A percentile compares a stretch with the other conserved stretches of the same genome.
These are phyloP conservation scores for Melolontha melolontha DNA, from an alignment of 2,888 invertebrate genomes.

Conservation along the genomic window DNA sequence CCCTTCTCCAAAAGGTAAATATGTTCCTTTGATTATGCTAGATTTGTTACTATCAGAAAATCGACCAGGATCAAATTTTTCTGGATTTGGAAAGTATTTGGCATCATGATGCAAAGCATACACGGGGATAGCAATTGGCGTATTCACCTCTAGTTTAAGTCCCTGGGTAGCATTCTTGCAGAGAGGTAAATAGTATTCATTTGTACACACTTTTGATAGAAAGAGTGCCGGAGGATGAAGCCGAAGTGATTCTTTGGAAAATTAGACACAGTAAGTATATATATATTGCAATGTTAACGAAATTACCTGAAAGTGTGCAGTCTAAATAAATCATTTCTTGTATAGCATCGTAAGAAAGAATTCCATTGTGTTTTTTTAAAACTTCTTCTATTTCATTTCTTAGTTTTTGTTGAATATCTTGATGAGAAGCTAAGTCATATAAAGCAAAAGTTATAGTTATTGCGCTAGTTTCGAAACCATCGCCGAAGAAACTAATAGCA, in stretches of 20 bases:
- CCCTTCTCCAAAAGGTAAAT: slow-evolving; percentile 57
- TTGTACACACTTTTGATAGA: slow-evolving; percentile 52
- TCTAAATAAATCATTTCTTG: slow-evolving; percentile 66
- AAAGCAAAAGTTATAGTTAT: slow-evolving; percentile 61
- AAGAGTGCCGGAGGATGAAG: slow-evolving; percentile 48
- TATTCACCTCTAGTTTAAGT: slow-evolving; percentile 56
- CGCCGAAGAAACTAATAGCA: slow-evolving; percentile 63
- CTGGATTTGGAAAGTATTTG: slow-evolving; percentile 61
- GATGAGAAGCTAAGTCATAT: slow-evolving; percentile 63
- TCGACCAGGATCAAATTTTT: slow-evolving; percentile 62
- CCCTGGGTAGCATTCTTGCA: slow-evolving; percentile 44
- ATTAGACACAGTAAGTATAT: neutral
- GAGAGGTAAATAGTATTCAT: slow-evolving; percentile 50
- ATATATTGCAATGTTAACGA: neutral
- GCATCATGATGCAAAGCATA: slow-evolving; percentile 60
- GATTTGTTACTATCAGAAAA: slow-evolving; percentile 57
- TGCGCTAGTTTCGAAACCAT: slow-evolving; percentile 67
- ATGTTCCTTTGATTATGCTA: slow-evolving; percentile 53
- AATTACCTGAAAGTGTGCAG: slow-evolving; percentile 60
- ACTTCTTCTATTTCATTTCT: slow-evolving; percentile 60
- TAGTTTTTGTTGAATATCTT: slow-evolving; percentile 62
- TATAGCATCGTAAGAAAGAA: slow-evolving; percentile 63
- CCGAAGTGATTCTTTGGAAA: slow-evolving; percentile 48
- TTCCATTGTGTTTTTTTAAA: slow-evolving; percentile 56
- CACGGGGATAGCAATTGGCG: slow-evolving; percentile 57